Conservation (phyloP, 2,113 vertebrate species). For the Heliornis fulica region DNA sequence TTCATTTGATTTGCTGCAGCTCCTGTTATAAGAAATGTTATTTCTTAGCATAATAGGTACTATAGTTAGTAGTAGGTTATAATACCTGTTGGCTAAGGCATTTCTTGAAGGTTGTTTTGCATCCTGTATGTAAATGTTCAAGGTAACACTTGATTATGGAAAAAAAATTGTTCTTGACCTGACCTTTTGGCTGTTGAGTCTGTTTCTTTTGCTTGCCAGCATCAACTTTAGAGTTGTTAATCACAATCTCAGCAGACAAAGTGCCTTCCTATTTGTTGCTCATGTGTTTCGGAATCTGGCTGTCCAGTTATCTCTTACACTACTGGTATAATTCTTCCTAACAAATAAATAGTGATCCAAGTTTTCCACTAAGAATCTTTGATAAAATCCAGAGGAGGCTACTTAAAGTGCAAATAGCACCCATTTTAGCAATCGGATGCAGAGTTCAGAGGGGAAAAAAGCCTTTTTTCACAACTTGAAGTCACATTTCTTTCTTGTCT, state of each 20-base stretch:
- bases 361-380: background rate
- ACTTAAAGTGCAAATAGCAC: slow-evolving; percentile 32
- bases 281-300: background rate
- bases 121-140: background rate
- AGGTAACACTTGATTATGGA: too few species aligned
- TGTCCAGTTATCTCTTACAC: background rate
- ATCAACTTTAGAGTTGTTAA: background rate
- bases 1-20: background rate
- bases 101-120: background rate
- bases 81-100: background rate
- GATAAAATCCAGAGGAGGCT: background rate
- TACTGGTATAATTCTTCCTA: background rate
- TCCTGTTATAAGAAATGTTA: background rate
- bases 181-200: background rate
- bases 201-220: background rate
- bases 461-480: background rate
- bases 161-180: background rate
- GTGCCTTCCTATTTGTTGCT: background rate
- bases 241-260: background rate
- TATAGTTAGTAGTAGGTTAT: background rate
- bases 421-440: slow-evolving; percentile 29
- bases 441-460: background rate
- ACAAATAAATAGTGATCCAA: background rate
- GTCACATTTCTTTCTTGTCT: background rate
- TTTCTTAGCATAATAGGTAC: background rate